Base-by-base conservation (phyloP, 2,797 vertebrate genomes). In the Melanotaenia pygmaea region DNA sequence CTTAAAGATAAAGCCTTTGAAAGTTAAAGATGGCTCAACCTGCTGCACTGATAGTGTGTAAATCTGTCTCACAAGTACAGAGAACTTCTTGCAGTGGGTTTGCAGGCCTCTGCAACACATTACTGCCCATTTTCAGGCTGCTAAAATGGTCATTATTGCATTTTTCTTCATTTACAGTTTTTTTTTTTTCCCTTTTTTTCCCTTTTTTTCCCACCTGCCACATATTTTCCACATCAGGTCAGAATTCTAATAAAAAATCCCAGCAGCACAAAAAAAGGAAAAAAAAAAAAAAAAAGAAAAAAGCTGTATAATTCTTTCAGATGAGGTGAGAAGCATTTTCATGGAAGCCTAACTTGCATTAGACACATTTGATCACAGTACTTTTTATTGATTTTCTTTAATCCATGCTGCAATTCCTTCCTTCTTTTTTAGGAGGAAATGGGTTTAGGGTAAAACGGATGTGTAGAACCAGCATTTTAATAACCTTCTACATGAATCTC, bases 401-500 rank as follows among this genome's bases (percentile, higher is more conserved):
- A 82, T 65, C 60, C 64, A 35, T 35, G 57, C 62, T 59, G 67
- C 63, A 74, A 68, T 37, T 64, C 72, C 53, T 11, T 65, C 56
- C 43, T 62, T 32, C 32, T 77, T 72, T 75, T 62, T 50, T 13
- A 51, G 63, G 34, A 83, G 86, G 89, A 86, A 85, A 84, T 16
- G 77, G 82, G 74, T 57, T 47, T 51, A 68, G 79, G 20, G 5
- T 67, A 74, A 80, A 86, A 86, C 77, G 81, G 86, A 91, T 89
- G 86, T 79, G 50, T 78, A 83, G 89, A 85, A 88, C 87, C 89
- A 87, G 86, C 64, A 50, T 86, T 91, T 88, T 87, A 89, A 91
- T 86, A 74, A 81, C 74, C 81, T 80, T 76, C 67, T 89, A 92
- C 92, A 91, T 89, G 87, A 92, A 88, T 89, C 86, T 89, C 91